Evolutionary conservation across 2,797 vertebrate species (phyloP), one percentile per base, ranked within the genome.

Genomic region (Lacerta bilineata): DNA sequence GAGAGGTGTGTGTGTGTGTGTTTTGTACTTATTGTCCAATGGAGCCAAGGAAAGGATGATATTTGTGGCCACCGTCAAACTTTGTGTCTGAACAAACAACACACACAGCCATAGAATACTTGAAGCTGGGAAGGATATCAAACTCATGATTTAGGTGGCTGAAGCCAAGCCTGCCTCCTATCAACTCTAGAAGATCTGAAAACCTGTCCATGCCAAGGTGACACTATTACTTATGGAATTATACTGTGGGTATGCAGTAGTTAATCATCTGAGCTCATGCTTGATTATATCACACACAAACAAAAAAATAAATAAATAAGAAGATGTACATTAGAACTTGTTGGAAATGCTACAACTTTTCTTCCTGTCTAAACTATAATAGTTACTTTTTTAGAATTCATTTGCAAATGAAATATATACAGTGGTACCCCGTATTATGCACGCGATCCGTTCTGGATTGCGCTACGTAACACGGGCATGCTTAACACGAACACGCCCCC

Each of bases 271-370:
- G 27, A 84, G 66, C 23, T 88, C 20, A 43, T 59, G 2, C n/a
- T 88, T 87, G 33, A 71, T 83, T 75, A 71, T 55, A 75, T 81
- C 15, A 23, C 29, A 5, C 78, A 81, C 88, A 90, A 79, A 1
- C 5, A 80, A 7, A 36, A 88, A 87, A n/a, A n/a, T n/a, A 10
- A 87, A 55, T 13, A 20, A 87, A 8, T 1, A 90, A 89, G 90
- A 91, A 0, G 2, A 33, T 80, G 69, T 66, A 33, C 20, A 27
- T 64, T 72, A 36, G 15, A 69, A 20, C 18, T 9, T 68, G 1
- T 27, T 50, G 15, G 1, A 8, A 83, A 5, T 10, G 23, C 0
- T 2, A 69, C 50, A 84, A 6, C 78, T 80, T 76, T 13, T 87
- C 23, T 1, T 88, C 23, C 75, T 7, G 64, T 36, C 4, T 88